These are phyloP conservation scores for Drosophila nasuta DNA, from an alignment of 1,140 invertebrate species.

Conservation along the genomic window DNA sequence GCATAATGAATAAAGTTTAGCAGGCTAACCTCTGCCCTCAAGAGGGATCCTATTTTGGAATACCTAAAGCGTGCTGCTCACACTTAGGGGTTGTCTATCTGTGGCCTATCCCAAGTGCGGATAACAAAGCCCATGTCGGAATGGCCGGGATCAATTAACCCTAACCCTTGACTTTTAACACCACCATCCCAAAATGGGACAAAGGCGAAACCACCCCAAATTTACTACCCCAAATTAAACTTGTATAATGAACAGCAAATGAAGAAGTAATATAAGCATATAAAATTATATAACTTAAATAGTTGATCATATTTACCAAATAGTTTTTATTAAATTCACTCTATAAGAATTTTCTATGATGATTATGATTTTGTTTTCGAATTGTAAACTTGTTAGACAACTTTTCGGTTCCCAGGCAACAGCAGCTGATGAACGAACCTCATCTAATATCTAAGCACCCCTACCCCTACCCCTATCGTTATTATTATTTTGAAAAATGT, in stretches of 20 bases:
- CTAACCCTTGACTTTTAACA: conserved; percentile 70
- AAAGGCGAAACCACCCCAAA: conserved; percentile 51
- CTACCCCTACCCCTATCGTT: conserved; percentile 57
- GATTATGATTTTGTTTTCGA: background rate
- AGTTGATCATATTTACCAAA: background rate
- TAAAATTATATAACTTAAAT: background rate
- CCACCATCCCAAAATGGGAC: conserved; percentile 50
- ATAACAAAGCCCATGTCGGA: conserved; percentile 46
- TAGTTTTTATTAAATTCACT: background rate
- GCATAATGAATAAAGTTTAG: conserved; percentile 9
- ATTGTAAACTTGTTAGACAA: conserved; percentile 59
- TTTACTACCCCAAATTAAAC: conserved; percentile 55
- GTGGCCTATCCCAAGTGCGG: conserved; percentile 49
- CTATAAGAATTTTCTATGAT: background rate
- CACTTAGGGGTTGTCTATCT: conserved; percentile 59
- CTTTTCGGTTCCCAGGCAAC: conserved; percentile 70
- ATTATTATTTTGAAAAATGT: conserved; percentile 59
- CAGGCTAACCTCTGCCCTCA: conserved; percentile 26
- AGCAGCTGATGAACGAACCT: conserved; percentile 43
- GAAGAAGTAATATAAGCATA: background rate
- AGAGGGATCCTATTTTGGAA: conserved; percentile 69
- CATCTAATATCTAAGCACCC: conserved; percentile 55
- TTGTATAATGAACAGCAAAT: background rate
- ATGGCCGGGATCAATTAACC: conserved; percentile 69
- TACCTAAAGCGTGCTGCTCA: conserved; percentile 67